These are phyloP conservation scores for Lepus americanus DNA, from an alignment of 2,113 vertebrate genomes.

Conservation along the genomic window DNA sequence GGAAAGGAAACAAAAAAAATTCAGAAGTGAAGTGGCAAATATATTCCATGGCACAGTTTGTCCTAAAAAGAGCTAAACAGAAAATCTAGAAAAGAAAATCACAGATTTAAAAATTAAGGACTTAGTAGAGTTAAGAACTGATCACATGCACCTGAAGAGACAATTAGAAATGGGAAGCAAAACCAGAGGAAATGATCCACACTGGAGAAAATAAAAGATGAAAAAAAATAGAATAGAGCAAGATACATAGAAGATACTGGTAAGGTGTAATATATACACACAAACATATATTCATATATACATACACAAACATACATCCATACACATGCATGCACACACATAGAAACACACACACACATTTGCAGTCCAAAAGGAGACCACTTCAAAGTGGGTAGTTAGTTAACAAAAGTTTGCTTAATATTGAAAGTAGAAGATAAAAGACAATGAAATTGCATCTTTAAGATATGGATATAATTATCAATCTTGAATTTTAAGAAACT, in stretches of 20 bases:
- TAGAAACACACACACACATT: neutral
- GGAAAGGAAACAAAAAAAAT: neutral
- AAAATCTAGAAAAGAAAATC: neutral
- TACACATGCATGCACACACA: no score
- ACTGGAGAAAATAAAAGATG: neutral
- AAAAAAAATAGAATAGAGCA: neutral
- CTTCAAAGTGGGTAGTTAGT: neutral
- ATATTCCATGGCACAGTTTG: neutral
- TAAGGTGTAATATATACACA: neutral
- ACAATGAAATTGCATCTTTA: no score
- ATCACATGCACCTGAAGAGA: neutral
- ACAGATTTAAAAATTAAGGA: neutral
- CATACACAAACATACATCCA: no score
- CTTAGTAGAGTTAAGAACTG: neutral
- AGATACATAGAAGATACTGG: neutral
- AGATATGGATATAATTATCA: neutral
- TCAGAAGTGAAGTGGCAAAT: neutral
- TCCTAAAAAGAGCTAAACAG: neutral
- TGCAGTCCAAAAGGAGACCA: neutral
- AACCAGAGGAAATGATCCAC: neutral
- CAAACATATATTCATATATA: no score
- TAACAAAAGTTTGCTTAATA: neutral
- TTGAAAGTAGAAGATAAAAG: neutral
- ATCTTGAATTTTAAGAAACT: neutral
- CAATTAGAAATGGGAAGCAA: neutral